Evolutionary conservation across 2,797 vertebrate genomes (phyloP).

Genomic region (Schizopygopsis malacanthus): DNA sequence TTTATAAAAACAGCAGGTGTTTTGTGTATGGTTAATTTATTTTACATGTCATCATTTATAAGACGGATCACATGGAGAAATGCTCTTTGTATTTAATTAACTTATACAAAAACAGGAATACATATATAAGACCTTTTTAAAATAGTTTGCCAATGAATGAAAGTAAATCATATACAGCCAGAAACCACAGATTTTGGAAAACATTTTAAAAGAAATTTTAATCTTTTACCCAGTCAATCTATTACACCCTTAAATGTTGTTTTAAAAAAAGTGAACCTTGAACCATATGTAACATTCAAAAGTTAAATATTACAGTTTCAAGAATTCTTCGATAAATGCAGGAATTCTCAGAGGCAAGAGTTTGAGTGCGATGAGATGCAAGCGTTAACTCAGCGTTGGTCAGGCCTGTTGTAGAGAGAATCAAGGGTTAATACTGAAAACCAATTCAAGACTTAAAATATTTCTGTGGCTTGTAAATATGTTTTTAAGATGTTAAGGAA

Average conservation of each 20-base stretch:
- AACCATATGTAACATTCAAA: constrained; percentile 7
- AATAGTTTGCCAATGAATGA: constrained; percentile 4
- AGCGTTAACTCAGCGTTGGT: background rate
- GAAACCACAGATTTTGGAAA: background rate
- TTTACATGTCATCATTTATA: constrained; percentile 37
- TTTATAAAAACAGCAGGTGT: constrained; percentile 23
- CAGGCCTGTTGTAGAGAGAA: constrained; percentile 22
- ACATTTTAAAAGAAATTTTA: background rate
- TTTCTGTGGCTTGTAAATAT: background rate
- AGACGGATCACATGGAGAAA: constrained; percentile 42
- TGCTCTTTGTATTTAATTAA: constrained; percentile 38
- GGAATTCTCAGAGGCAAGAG: background rate
- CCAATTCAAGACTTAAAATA: background rate
- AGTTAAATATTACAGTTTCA: background rate
- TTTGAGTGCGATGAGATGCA: background rate
- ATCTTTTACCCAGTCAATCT: background rate
- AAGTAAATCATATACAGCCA: constrained; percentile 28
- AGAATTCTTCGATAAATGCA: background rate
- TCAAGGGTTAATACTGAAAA: background rate
- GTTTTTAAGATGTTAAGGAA: background rate
- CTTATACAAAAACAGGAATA: background rate
- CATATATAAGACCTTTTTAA: background rate
- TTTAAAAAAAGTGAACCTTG: background rate
- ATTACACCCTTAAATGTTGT: constrained; percentile 6
- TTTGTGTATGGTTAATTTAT: constrained; percentile 37